phyloP scores from a whole-genome alignment of 2,113 vertebrate species.

The Brachirus orientalis region DNA sequence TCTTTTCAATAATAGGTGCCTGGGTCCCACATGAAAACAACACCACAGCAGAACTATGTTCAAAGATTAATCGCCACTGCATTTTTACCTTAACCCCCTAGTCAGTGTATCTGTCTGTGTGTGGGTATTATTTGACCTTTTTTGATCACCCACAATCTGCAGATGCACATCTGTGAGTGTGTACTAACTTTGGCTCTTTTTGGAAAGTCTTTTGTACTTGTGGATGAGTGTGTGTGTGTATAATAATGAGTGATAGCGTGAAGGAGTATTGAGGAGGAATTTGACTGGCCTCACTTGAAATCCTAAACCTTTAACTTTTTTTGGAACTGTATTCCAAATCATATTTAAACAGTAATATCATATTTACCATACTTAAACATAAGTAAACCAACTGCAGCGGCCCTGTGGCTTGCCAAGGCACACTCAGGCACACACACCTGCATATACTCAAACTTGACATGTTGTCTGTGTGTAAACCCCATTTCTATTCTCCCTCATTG shows the following conservation, averaged over 20 bases:
- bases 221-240: constrained; percentile 19
- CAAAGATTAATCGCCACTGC: constrained; percentile 44
- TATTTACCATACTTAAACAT: background rate
- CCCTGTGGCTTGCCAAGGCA: too few species aligned
- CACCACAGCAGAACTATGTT: constrained; percentile 22
- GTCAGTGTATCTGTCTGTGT: constrained; percentile 14
- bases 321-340: too few species aligned
- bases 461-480: too few species aligned
- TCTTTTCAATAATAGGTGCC: constrained; percentile 46
- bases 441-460: too few species aligned
- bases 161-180: constrained; percentile 31
- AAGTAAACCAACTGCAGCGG: background rate
- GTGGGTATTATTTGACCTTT: constrained; percentile 28
- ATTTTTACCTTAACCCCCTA: constrained; percentile 15
- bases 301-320: too few species aligned
- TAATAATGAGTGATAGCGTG: constrained; percentile 5
- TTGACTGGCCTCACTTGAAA: too few species aligned
- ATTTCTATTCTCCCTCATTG: background rate
- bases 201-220: constrained; percentile 35
- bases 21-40: constrained; percentile 21
- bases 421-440: too few species aligned
- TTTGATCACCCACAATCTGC: constrained; percentile 21
- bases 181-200: constrained; percentile 41
- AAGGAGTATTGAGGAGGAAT: too few species aligned
- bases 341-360: too few species aligned